Conservation (phyloP, 2,113 vertebrate genomes). For the Cavia porcellus region DNA sequence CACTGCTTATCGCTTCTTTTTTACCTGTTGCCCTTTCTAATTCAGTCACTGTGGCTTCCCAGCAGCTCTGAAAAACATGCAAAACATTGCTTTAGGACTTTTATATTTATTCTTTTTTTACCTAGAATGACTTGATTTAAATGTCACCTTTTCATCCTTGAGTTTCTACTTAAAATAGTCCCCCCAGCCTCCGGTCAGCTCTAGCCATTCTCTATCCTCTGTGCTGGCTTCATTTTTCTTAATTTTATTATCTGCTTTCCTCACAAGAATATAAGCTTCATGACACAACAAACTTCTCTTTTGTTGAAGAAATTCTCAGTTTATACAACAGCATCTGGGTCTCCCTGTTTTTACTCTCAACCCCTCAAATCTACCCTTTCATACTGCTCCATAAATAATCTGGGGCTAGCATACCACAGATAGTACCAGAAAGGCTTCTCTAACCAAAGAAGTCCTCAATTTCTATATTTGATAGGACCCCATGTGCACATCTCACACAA, state of each 20-base stretch:
- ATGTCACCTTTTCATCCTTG: not conserved
- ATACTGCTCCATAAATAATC: not conserved
- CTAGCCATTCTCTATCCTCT: not conserved
- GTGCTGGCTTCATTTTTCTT: constrained; percentile 40
- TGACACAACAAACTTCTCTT: not conserved
- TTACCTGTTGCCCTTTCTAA: not conserved
- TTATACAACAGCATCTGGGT: not conserved
- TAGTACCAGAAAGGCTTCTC: not conserved
- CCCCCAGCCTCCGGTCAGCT: not conserved
- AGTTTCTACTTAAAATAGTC: not conserved
- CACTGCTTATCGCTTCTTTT: not conserved
- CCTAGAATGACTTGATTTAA: constrained; percentile 20
- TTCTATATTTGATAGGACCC: not conserved
- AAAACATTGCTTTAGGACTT: not conserved
- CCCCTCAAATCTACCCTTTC: not conserved
- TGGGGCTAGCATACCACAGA: not conserved
- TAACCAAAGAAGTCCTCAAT: not conserved
- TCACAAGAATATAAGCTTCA: constrained; percentile 8
- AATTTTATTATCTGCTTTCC: constrained; percentile 33
- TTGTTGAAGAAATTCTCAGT: not conserved
- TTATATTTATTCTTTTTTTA: not conserved
- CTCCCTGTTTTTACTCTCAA: not conserved
- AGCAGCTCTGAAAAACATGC: not conserved
- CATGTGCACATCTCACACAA: not conserved
- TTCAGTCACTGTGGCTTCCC: not conserved